A percentile compares a stretch with the other conserved stretches of the same genome.
These are phyloP conservation scores for Amblyteles armatorius DNA, from an alignment of 2,888 invertebrate species.

Conservation along the genomic window DNA sequence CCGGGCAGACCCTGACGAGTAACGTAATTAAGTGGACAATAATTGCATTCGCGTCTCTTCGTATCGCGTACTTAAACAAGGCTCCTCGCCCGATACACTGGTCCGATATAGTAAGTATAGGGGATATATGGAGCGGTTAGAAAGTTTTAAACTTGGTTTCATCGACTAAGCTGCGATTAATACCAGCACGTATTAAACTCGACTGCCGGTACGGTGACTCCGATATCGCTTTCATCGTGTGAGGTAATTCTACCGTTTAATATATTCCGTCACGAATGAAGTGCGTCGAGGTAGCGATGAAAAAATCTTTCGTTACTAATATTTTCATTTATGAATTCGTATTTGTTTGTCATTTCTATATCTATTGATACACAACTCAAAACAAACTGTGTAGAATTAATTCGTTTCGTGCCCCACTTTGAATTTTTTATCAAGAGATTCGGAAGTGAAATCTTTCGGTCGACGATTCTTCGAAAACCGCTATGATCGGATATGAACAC, in stretches of 20 bases:
- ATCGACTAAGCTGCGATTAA: constrained; percentile 32
- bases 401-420: background rate
- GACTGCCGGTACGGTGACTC: constrained; percentile 25
- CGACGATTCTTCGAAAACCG: background rate
- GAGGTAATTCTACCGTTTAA: constrained; percentile 63
- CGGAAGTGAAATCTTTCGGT: background rate
- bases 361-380: no score
- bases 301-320: background rate
- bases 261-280: constrained; percentile 45
- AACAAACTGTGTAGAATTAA: no score
- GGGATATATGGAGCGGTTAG: constrained; percentile 70
- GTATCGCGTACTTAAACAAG: background rate
- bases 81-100: background rate
- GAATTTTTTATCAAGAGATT: background rate
- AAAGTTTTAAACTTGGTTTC: constrained; percentile 63
- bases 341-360: no score
- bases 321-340: background rate
- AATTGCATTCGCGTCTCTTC: constrained; percentile 39
- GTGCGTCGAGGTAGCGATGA: background rate
- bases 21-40: constrained; percentile 60
- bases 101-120: constrained; percentile 40
- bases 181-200: constrained; percentile 65
- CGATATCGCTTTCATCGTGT: constrained; percentile 68
- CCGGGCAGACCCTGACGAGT: constrained; percentile 32
- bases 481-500: no score